A percentile compares a stretch with the other conserved stretches of the same genome.
These are phyloP conservation scores for Desmodus rotundus DNA, from an alignment of 2,113 vertebrate genomes.

Conservation along the genomic window DNA sequence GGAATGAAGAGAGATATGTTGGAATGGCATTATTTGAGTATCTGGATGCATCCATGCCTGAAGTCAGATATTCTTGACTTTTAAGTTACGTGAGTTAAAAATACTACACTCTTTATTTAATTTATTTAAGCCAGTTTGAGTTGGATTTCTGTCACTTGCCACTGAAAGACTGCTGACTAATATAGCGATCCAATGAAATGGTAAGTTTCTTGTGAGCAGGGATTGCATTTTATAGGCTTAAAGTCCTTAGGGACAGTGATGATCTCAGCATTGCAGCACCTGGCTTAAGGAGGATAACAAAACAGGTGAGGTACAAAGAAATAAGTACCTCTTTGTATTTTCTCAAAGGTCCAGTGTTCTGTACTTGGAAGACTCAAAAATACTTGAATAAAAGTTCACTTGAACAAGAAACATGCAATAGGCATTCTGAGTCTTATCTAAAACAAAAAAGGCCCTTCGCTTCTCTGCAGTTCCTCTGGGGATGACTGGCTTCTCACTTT, in stretches of 20 bases:
- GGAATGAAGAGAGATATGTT: not conserved
- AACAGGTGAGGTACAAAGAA: not conserved
- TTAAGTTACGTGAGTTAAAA: too few species aligned
- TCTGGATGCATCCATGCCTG: not conserved
- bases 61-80: not conserved
- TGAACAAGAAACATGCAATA: not conserved
- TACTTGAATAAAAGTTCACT: not conserved
- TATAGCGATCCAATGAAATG: not conserved
- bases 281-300: not conserved
- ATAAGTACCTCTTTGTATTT: not conserved
- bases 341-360: not conserved
- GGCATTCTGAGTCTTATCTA: not conserved
- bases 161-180: not conserved
- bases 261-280: not conserved
- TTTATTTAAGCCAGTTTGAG: not conserved
- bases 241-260: not conserved
- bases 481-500: not conserved
- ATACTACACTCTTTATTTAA: not conserved
- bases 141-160: not conserved
- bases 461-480: not conserved
- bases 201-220: not conserved
- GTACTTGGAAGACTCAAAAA: not conserved
- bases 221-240: not conserved
- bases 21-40: not conserved
- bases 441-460: not conserved